Conservation (phyloP, 1,140 invertebrate species). For the Philaenus spumarius region DNA sequence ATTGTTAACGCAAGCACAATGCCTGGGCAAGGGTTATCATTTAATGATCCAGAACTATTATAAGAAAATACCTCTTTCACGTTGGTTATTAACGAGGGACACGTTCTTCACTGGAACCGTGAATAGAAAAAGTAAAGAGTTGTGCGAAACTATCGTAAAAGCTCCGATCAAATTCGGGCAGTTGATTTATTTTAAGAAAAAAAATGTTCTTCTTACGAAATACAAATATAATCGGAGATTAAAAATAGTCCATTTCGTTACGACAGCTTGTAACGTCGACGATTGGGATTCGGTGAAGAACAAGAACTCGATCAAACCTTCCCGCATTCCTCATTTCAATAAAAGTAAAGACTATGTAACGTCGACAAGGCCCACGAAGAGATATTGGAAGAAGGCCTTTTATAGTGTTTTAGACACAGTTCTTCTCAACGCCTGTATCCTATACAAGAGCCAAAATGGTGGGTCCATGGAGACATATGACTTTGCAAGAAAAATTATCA, state of each 20-base stretch:
- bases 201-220: neutral
- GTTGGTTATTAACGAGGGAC: too few species aligned
- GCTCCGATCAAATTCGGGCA: neutral
- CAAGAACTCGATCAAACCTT: neutral
- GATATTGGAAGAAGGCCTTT: slow-evolving; percentile 13
- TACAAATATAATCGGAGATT: slow-evolving; percentile 1
- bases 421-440: neutral
- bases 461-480: too few species aligned
- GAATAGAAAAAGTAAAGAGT: slow-evolving; percentile 11
- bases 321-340: slow-evolving; percentile 1
- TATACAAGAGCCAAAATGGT: too few species aligned
- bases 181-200: slow-evolving; percentile 5
- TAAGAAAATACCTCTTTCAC: too few species aligned
- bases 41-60: too few species aligned
- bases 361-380: neutral
- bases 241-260: slow-evolving; percentile 6
- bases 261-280: neutral
- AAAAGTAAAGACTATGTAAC: slow-evolving; percentile 1
- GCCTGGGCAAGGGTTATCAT: too few species aligned
- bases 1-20: too few species aligned
- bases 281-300: neutral
- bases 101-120: slow-evolving; percentile 15
- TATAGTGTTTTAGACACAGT: slow-evolving; percentile 9
- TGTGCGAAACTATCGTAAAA: neutral
- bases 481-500: too few species aligned